These are phyloP conservation scores for Metridium senile DNA, from an alignment of 92 coral and sea anemone genomes.

Conservation along the genomic window DNA sequence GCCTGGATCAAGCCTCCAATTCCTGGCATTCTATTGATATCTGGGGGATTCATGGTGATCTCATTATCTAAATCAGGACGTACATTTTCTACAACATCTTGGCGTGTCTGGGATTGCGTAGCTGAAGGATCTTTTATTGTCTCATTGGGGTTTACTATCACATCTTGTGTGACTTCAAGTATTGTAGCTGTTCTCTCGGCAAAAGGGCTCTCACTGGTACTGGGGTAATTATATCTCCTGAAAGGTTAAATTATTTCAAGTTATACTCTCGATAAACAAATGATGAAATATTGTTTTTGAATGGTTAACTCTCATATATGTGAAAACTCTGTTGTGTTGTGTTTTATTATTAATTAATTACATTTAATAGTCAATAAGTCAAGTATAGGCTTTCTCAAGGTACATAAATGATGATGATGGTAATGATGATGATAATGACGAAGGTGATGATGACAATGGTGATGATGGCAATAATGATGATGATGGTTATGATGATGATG, in stretches of 20 bases:
- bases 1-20: constrained; percentile 17
- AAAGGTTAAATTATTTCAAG: not conserved
- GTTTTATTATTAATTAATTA: too few relatives aligned
- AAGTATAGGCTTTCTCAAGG: too few relatives aligned
- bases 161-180: constrained; percentile 18
- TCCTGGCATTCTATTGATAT: constrained; percentile 17
- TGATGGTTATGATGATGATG: too few relatives aligned
- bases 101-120: not conserved
- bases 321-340: too few relatives aligned
- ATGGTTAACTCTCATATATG: too few relatives aligned
- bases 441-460: too few relatives aligned
- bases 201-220: not conserved
- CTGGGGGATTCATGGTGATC: not conserved
- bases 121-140: not conserved
- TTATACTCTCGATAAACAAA: not conserved
- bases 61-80: not conserved
- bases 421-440: too few relatives aligned
- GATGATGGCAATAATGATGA: too few relatives aligned
- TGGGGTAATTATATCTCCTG: constrained; percentile 29
- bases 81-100: not conserved
- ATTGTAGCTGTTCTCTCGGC: not conserved
- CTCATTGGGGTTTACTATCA: not conserved
- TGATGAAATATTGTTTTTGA: too few relatives aligned
- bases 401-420: too few relatives aligned
- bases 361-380: too few relatives aligned